Evolutionary conservation across 2,113 vertebrate genomes (phyloP).

Genomic region (Forbesichthys agassizii): DNA sequence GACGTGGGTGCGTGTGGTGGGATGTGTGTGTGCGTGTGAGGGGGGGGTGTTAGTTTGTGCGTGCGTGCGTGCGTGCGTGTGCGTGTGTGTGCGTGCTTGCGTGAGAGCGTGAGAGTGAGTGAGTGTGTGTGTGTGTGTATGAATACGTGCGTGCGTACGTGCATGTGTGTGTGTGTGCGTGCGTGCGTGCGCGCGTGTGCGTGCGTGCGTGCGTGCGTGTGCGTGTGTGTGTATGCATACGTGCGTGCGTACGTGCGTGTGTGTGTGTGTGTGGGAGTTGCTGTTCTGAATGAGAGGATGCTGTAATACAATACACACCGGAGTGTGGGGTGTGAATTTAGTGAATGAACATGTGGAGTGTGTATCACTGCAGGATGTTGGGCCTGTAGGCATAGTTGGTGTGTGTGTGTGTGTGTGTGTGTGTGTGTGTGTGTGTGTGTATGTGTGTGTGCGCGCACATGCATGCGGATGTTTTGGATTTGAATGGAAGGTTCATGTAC

Average conservation of each 20-base stretch:
- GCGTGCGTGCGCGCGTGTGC: background rate
- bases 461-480: slow-evolving; percentile 12
- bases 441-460: slow-evolving; percentile 1
- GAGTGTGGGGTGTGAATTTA: slow-evolving; percentile 67
- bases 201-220: slow-evolving; percentile 8
- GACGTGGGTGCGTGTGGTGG: background rate
- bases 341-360: slow-evolving; percentile 62
- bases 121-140: too few relatives aligned
- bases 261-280: slow-evolving; percentile 8
- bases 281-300: slow-evolving; percentile 68
- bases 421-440: slow-evolving; percentile 10
- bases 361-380: slow-evolving; percentile 51
- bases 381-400: slow-evolving; percentile 18
- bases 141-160: slow-evolving; percentile 4
- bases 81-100: slow-evolving; percentile 3
- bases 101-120: too few relatives aligned
- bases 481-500: slow-evolving; percentile 17
- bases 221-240: slow-evolving; percentile 2
- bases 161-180: slow-evolving; percentile 8
- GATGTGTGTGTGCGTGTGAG: slow-evolving; percentile 12
- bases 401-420: slow-evolving; percentile 10
- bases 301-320: slow-evolving; percentile 64
- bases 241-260: slow-evolving; percentile 13
- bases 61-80: slow-evolving; percentile 13
- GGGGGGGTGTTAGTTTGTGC: too few relatives aligned